phyloP scores from a whole-genome alignment of 2,888 invertebrate genomes.

The Anthrax anthrax region DNA sequence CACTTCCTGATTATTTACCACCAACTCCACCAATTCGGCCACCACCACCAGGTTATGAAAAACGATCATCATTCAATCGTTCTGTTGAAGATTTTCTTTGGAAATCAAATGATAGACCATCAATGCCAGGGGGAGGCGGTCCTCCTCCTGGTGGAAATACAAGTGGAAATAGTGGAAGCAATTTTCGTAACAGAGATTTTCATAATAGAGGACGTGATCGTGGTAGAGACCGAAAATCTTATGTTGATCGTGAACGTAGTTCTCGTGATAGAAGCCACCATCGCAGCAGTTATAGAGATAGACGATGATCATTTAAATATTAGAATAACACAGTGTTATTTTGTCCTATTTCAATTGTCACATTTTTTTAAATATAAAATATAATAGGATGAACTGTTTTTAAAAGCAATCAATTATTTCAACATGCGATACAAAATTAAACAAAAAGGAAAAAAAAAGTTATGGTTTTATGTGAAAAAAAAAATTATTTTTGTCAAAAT shows the following conservation, averaged over 20 bases:
- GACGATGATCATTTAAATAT: slow-evolving; percentile 15
- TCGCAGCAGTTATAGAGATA: slow-evolving; percentile 19
- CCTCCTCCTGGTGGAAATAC: slow-evolving; percentile 7
- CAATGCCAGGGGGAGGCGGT: slow-evolving; percentile 13
- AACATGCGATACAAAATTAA: too few species aligned
- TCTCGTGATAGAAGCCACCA: slow-evolving; percentile 31
- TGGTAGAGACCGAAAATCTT: slow-evolving; percentile 21
- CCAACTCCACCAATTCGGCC: slow-evolving; percentile 33
- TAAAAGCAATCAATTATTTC: too few species aligned
- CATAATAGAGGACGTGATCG: slow-evolving; percentile 28
- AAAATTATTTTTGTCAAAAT: too few species aligned
- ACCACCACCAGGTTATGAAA: slow-evolving; percentile 45
- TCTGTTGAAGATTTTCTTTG: slow-evolving; percentile 80
- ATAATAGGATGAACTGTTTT: too few species aligned
- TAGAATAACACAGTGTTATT: too few species aligned
- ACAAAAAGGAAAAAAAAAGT: too few species aligned
- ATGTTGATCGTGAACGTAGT: slow-evolving; percentile 36
- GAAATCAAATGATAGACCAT: slow-evolving; percentile 37
- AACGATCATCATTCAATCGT: slow-evolving; percentile 66
- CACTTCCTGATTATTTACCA: slow-evolving; percentile 59
- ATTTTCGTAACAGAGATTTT: slow-evolving; percentile 25
- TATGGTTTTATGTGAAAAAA: too few species aligned
- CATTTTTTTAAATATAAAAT: too few species aligned
- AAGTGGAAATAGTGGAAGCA: slow-evolving; percentile 17
- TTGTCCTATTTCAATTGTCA: too few species aligned